Conservation (phyloP, 2,797 vertebrate genomes). For the Syndactyla subalaris region DNA sequence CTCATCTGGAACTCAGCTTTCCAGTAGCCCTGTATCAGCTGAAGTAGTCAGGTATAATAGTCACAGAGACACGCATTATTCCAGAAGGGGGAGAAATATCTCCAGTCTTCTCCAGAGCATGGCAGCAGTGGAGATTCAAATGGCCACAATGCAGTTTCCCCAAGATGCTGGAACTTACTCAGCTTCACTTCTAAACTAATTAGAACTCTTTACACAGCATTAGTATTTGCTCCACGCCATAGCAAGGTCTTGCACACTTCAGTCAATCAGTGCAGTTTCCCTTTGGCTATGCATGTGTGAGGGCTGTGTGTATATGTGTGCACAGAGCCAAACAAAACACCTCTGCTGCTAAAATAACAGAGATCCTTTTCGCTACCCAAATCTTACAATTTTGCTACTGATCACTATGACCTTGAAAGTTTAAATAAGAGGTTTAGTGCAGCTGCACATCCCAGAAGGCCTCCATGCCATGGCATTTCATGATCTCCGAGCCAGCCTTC, state of each 20-base stretch:
- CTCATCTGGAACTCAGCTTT: neutral
- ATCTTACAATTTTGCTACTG: neutral
- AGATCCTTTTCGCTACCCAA: neutral
- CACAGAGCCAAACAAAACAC: neutral
- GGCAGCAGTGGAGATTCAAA: neutral
- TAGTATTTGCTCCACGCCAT: neutral
- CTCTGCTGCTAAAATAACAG: neutral
- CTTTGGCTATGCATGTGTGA: accelerated
- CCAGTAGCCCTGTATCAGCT: neutral
- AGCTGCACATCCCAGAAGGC: neutral
- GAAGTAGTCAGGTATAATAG: neutral
- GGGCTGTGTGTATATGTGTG: accelerated
- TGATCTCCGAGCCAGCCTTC: accelerated
- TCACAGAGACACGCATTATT: neutral
- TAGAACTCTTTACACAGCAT: neutral
- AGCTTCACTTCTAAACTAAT: neutral
- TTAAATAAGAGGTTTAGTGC: neutral
- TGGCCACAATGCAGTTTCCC: neutral
- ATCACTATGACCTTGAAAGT: neutral
- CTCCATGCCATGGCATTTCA: neutral
- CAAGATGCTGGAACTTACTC: neutral
- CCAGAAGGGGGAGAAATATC: neutral
- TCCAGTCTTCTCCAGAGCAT: neutral
- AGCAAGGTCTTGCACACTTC: neutral
- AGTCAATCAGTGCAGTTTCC: accelerated